Base-by-base conservation (phyloP, 2,797 vertebrate species). In the Gymnopithys bicolor region DNA sequence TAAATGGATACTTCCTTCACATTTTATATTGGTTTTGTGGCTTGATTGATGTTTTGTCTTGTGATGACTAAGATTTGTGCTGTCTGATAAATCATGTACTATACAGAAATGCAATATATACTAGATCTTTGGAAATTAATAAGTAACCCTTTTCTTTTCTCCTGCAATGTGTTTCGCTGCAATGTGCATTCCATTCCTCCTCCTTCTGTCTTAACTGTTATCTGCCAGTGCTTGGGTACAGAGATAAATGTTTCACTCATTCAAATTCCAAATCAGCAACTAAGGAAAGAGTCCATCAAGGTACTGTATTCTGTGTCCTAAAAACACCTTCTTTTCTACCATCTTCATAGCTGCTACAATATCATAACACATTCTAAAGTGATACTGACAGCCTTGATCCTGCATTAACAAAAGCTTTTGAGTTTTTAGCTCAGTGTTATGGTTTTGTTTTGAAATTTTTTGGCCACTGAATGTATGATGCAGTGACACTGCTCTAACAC, bases 221-320 rank as follows among this genome's bases (percentile, higher is more conserved):
- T 97, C 97, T 97, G 37, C 98, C 98, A 99, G 99, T 99, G 96
- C 98, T 99, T 98, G 99, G 98, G 97, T 98, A 99, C 99, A 99
- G 98, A 98, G 98, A 99, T 98, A 99, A 99, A 97, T 98, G 99
- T 97, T 99, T 99, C 98, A 99, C 98, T 98, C 99, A 99, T 96
- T 98, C 99, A 98, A 97, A 99, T 98, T 98, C 97, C 98, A 99
- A 99, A 98, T 97, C 98, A 97, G 96, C 98, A 97, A 92, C 96
- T 98, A 99, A 99, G 98, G 99, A 98, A 97, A 98, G 98, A 98
- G 97, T 98, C 97, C 98, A 98, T 96, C 98, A 99, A 99, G 99
- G 99, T 99, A 99, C 96, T 97, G 98, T 99, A 97, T 96, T 96
- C 90, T 95, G 85, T 96, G 80, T 97, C 96, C 95, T 96, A 90